Percentiles rank a stretch among this genome's conserved stretches.
Conservation (phyloP, 1,140 invertebrate species). For the Drosophila nikananu region DNA sequence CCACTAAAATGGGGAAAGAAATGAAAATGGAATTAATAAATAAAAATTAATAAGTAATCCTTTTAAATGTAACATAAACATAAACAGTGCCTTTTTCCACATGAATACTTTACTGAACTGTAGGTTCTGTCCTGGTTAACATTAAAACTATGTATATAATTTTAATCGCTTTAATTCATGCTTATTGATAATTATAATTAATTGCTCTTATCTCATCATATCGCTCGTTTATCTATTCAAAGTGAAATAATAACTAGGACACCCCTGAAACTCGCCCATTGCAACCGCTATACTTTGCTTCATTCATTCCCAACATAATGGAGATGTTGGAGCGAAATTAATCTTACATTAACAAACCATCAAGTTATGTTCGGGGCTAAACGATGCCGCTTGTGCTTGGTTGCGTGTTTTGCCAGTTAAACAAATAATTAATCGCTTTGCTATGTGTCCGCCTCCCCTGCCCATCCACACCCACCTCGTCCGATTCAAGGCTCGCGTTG, state of each 20-base stretch:
- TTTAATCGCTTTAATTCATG: neutral
- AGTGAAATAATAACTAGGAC: conserved; percentile 21
- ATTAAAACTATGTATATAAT: neutral
- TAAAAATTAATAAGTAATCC: neutral
- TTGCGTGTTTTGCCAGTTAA: conserved; percentile 72
- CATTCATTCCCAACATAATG: conserved; percentile 43
- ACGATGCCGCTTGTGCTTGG: conserved; percentile 41
- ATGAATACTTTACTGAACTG: no score
- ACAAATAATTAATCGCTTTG: conserved; percentile 76
- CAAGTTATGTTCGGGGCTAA: conserved; percentile 27
- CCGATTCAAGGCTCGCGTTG: conserved; percentile 58
- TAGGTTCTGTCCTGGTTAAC: neutral
- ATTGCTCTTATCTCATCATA: neutral
- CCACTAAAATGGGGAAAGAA: conserved; percentile 87
- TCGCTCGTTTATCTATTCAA: conserved; percentile 9
- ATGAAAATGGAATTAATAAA: neutral
- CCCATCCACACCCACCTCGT: neutral
- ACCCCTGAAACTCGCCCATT: neutral
- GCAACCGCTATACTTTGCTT: neutral
- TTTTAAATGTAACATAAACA: neutral
- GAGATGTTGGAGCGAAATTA: conserved; percentile 78
- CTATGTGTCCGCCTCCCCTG: neutral
- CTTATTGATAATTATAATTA: conserved; percentile 1
- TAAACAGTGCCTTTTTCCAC: no score
- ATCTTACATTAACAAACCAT: conserved; percentile 79